A percentile compares a stretch with the other conserved stretches of the same genome.
Evolutionary conservation across 2,113 vertebrate genomes (phyloP).

Genomic region (Neolamprologus cancellatus): DNA sequence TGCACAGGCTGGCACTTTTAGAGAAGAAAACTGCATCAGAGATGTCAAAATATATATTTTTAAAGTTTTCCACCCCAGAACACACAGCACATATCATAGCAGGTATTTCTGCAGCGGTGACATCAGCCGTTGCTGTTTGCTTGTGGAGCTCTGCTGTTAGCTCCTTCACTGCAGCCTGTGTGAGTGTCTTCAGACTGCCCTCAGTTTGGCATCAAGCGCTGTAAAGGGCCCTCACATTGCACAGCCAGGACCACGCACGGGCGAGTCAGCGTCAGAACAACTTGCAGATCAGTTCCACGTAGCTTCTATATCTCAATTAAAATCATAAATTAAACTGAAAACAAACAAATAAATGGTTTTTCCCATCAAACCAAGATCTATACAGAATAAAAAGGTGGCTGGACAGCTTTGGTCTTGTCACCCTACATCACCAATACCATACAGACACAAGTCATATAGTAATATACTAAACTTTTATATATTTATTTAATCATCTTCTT

Average conservation of each 20-base stretch:
- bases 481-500: not conserved
- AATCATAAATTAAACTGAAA: not conserved
- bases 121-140: not conserved
- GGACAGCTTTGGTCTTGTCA: not conserved
- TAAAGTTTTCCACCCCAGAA: not conserved
- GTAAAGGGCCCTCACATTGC: not conserved
- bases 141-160: not conserved
- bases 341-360: not conserved
- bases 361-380: not conserved
- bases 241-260: not conserved
- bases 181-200: not conserved
- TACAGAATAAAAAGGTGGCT: not conserved
- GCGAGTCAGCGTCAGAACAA: not conserved
- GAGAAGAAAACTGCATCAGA: not conserved
- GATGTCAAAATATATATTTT: not conserved
- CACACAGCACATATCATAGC: not conserved
- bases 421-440: not conserved
- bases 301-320: not conserved
- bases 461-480: not conserved
- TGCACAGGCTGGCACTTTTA: not conserved
- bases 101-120: not conserved
- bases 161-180: not conserved
- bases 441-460: not conserved
- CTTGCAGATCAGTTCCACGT: not conserved
- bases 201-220: not conserved